Evolutionary conservation across 2,113 vertebrate species (phyloP), one percentile per base, ranked within the genome.

Genomic region (Petromus typicus): DNA sequence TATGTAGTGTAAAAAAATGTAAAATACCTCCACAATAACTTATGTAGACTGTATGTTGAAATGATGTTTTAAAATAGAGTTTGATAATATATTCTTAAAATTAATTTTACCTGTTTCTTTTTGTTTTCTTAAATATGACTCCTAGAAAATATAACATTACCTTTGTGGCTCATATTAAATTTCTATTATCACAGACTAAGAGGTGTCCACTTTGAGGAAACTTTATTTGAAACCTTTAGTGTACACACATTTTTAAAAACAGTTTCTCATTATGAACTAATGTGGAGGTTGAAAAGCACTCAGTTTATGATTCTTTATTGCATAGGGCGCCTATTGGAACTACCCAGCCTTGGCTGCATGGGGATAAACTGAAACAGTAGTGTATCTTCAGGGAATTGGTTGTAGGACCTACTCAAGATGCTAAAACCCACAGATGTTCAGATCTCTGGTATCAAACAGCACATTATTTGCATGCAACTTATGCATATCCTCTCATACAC

Each of bases 121-220:
- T 92, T 83, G 61, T 30, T 84, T 91, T 96, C 79, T 67, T 59
- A 86, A 96, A 63, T 80, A 32, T 27, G 40, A 75, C 80, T 48
- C 80, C 73, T 78, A 86, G 54, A 56, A 75, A 89, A 63, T 22
- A 76, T 64, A 34, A 27, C 40, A 32, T 69, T 90, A 34, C 56
- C n/a, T 93, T 43, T 5, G 5, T 51, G 37, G 45, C 27, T 78
- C 71, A 34, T 34, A 5, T 80, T 86, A 48, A 69, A 48, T 59
- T 83, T 85, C 63, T 48, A 34, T 54, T 37, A 81, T 40, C 27
- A 57, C 69, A 23, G 11, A 43, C 22, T 51, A 40, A 57, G 92
- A 95, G 37, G 11, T 25, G 37, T 88, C 51, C 3, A 5, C 56
- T 85, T 92, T n/a, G 43, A 51, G 63, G 40, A 94, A 84, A 51